Conservation (phyloP, 2,797 vertebrate genomes). For the Lophura swinhoii region DNA sequence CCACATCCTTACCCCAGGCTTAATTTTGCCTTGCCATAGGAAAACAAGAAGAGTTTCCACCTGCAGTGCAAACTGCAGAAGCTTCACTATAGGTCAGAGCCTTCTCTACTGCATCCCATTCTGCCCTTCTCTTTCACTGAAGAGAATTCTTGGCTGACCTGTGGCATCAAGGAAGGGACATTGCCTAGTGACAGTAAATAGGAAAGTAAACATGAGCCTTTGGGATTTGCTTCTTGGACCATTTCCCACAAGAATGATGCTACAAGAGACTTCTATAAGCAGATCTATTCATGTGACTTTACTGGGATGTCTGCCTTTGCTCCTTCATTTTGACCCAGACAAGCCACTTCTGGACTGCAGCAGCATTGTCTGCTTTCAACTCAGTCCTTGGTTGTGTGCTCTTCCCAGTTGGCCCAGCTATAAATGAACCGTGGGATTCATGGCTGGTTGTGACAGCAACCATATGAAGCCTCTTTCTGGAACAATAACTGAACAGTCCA, state of each 20-base stretch:
- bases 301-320: neutral
- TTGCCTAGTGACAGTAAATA: neutral
- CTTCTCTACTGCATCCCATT: neutral
- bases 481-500: neutral
- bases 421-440: neutral
- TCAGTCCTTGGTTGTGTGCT: neutral
- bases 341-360: neutral
- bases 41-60: neutral
- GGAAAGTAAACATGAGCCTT: neutral
- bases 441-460: neutral
- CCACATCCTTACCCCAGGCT: neutral
- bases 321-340: neutral
- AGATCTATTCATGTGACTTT: neutral
- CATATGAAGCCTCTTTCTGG: neutral
- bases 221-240: constrained; percentile 9
- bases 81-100: neutral
- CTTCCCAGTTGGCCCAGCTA: neutral
- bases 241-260: neutral
- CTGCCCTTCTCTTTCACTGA: neutral
- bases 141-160: neutral
- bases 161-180: neutral
- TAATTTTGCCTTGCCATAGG: neutral
- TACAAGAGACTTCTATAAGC: neutral
- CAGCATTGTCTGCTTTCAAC: neutral
- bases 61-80: neutral